A percentile compares a stretch with the other conserved stretches of the same genome.
Evolutionary conservation across 2,888 invertebrate species (phyloP).

Genomic region (Epiblema foenella): DNA sequence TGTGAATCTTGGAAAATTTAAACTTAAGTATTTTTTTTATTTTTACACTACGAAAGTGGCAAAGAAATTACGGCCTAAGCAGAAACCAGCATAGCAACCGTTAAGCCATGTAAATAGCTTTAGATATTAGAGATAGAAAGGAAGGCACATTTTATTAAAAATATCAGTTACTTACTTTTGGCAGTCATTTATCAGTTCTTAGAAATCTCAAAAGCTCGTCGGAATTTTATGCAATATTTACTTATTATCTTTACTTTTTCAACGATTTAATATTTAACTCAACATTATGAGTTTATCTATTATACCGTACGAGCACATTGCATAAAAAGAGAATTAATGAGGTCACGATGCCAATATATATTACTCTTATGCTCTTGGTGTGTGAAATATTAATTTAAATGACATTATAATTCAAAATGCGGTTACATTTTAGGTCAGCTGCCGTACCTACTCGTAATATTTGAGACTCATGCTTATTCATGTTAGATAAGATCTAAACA

Average conservation of each 20-base stretch:
- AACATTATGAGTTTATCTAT: conserved; percentile 5
- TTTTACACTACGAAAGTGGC: too few species aligned
- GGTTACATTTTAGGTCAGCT: conserved; percentile 3
- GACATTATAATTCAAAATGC: conserved; percentile 11
- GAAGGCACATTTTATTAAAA: too few species aligned
- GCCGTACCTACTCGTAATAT: neutral
- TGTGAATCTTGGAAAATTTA: neutral
- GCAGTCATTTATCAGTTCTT: too few species aligned
- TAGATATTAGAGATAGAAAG: too few species aligned
- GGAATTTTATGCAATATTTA: too few species aligned
- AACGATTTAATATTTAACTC: neutral
- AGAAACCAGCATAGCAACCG: too few species aligned
- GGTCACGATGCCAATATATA: conserved; percentile 23
- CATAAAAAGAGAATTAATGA: conserved; percentile 18
- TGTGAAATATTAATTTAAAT: conserved; percentile 21
- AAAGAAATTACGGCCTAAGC: too few species aligned
- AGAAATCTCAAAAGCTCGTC: too few species aligned
- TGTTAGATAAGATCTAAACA: neutral
- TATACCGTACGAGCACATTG: conserved; percentile 10
- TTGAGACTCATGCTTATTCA: neutral
- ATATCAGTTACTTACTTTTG: too few species aligned
- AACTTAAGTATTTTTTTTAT: neutral
- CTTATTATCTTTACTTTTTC: too few species aligned
- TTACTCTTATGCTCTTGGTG: conserved; percentile 7
- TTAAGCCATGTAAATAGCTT: too few species aligned